A percentile compares a stretch with the other conserved stretches of the same genome.
Conservation (phyloP, 2,797 vertebrate species). For the Bovichtus diacanthus region DNA sequence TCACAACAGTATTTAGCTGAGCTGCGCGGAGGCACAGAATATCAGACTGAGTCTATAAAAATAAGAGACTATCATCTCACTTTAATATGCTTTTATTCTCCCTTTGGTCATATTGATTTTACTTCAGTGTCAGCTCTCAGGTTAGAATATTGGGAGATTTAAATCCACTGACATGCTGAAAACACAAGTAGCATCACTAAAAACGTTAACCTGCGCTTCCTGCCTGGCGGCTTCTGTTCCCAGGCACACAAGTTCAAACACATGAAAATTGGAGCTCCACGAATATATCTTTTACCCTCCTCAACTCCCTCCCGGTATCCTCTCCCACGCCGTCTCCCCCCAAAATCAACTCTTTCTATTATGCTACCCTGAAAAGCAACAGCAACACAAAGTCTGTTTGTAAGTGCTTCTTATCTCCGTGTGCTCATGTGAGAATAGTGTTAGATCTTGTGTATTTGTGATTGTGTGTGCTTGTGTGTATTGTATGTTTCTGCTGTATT, state of each 20-base stretch:
- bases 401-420: constrained; percentile 38
- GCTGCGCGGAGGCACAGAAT: not conserved
- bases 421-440: constrained; percentile 26
- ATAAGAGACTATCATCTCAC: constrained; percentile 51
- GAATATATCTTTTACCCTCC: constrained; percentile 32
- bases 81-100: constrained; percentile 55
- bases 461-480: constrained; percentile 7
- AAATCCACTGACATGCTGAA: constrained; percentile 46
- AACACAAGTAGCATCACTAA: constrained; percentile 58
- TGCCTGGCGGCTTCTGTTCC: constrained; percentile 50
- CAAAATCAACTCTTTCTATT: constrained; percentile 44
- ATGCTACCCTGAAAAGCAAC: constrained; percentile 39
- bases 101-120: constrained; percentile 67
- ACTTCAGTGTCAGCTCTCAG: constrained; percentile 43
- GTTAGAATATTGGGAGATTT: constrained; percentile 53
- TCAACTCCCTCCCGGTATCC: not conserved
- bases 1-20: not conserved
- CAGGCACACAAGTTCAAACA: constrained; percentile 54
- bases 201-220: constrained; percentile 53
- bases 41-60: constrained; percentile 25
- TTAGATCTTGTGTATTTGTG: constrained; percentile 24
- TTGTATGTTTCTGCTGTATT: constrained; percentile 49
- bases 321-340: constrained; percentile 25
- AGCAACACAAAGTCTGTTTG: constrained; percentile 35
- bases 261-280: constrained; percentile 37